Conservation (phyloP, 2,888 invertebrate species). For the Pristionchus entomophagus region DNA sequence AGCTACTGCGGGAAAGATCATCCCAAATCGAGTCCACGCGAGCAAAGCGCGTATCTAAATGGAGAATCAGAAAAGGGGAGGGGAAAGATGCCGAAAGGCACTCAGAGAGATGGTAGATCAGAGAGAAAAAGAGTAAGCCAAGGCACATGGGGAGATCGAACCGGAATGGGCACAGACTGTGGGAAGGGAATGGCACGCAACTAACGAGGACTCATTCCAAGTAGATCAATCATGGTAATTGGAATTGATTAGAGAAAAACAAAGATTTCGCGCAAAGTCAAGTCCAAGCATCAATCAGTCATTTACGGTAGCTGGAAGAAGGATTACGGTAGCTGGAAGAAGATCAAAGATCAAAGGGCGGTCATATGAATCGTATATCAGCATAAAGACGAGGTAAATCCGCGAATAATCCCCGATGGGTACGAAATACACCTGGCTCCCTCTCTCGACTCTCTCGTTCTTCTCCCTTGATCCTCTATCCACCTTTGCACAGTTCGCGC, state of each 20-base stretch:
- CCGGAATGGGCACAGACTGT: slow-evolving; percentile 7
- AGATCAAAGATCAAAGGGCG: slow-evolving; percentile 24
- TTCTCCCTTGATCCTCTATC: slow-evolving; percentile 19
- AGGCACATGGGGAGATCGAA: slow-evolving; percentile 2
- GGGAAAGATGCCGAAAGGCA: neutral
- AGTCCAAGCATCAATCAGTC: neutral
- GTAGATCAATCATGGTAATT: neutral
- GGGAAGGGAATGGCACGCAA: neutral
- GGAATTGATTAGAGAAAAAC: neutral
- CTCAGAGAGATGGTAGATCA: neutral
- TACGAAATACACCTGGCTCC: slow-evolving; percentile 17
- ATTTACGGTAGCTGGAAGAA: neutral
- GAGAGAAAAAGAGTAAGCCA: slow-evolving; percentile 16
- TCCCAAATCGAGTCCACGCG: too few relatives aligned
- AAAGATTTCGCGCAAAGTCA: neutral
- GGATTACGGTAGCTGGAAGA: slow-evolving; percentile 9
- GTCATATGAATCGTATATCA: neutral
- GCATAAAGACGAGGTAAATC: slow-evolving; percentile 21
- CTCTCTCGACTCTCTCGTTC: neutral
- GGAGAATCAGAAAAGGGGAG: neutral
- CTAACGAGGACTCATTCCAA: too few relatives aligned
- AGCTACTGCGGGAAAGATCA: too few relatives aligned
- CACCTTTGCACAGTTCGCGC: slow-evolving; percentile 33
- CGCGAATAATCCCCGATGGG: slow-evolving; percentile 8
- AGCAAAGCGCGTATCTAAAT: neutral